Conservation (phyloP, 1,140 invertebrate genomes). For the Lithobius niger region DNA sequence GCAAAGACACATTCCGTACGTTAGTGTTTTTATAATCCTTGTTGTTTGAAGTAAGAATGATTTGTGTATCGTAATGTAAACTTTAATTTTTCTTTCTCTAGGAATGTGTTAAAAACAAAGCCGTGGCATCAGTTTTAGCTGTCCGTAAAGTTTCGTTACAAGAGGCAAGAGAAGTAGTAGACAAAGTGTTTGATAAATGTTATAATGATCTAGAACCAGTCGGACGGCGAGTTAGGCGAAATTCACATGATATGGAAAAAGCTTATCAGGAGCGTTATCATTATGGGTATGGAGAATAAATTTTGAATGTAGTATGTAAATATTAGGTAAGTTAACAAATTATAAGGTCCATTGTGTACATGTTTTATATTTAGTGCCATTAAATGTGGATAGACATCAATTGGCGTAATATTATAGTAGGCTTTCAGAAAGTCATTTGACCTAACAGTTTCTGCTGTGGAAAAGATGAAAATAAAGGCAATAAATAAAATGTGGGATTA, state of each 20-base stretch:
- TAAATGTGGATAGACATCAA: too few relatives aligned
- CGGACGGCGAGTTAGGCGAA: slow-evolving; percentile 62
- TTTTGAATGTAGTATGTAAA: too few relatives aligned
- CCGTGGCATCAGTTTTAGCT: slow-evolving; percentile 62
- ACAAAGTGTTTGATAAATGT: slow-evolving; percentile 80
- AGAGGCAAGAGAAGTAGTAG: slow-evolving; percentile 60
- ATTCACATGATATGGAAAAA: slow-evolving; percentile 57
- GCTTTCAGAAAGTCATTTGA: too few relatives aligned
- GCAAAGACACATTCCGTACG: slow-evolving; percentile 53
- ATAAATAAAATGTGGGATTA: too few relatives aligned
- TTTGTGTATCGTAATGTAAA: slow-evolving; percentile 1
- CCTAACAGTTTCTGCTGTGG: too few relatives aligned
- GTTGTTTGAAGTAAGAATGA: not conserved
- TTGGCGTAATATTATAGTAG: too few relatives aligned
- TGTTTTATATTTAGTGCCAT: too few relatives aligned
- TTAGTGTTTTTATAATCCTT: slow-evolving; percentile 16
- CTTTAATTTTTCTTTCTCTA: slow-evolving; percentile 31
- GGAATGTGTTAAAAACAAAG: slow-evolving; percentile 83
- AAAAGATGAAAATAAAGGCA: too few relatives aligned
- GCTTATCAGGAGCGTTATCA: slow-evolving; percentile 60
- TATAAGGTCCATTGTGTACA: too few relatives aligned
- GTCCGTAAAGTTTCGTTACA: slow-evolving; percentile 55
- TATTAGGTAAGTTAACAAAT: too few relatives aligned
- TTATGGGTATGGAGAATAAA: slow-evolving; percentile 77
- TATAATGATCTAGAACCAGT: slow-evolving; percentile 88